A percentile compares a stretch with the other conserved stretches of the same genome.
Conservation (phyloP, 2,797 vertebrate species). For the Cephalopachus bancanus region DNA sequence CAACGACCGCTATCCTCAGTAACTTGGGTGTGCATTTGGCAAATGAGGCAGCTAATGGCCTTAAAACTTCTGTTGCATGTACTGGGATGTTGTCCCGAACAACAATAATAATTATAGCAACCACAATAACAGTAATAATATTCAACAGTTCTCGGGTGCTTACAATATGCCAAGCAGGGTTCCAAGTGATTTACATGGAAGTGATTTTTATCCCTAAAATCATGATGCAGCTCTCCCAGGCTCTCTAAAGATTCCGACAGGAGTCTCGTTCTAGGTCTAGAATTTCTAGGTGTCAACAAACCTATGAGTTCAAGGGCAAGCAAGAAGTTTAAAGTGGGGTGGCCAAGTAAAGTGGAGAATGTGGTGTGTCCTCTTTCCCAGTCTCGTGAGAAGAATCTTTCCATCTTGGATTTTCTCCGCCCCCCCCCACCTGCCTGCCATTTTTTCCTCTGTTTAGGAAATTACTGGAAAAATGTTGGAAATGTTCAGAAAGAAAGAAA, state of each 20-base stretch:
- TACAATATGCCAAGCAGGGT: not conserved
- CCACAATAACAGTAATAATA: not conserved
- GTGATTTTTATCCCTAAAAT: not conserved
- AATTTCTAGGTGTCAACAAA: slow-evolving; percentile 30
- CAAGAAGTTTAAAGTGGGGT: not conserved
- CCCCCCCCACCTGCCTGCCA: not conserved
- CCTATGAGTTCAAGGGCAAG: not conserved
- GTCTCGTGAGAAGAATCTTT: not conserved
- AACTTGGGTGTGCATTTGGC: slow-evolving; percentile 61
- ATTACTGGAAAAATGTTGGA: slow-evolving; percentile 23
- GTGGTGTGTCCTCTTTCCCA: not conserved
- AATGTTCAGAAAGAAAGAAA: not conserved
- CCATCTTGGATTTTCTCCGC: not conserved
- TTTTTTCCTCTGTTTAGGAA: not conserved
- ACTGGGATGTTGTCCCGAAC: not conserved
- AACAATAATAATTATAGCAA: not conserved
- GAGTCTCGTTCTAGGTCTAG: not conserved
- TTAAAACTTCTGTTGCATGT: not conserved
- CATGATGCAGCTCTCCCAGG: not conserved
- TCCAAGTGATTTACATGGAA: not conserved
- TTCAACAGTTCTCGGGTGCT: not conserved
- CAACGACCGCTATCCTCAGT: slow-evolving; percentile 23
- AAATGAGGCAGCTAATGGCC: slow-evolving; percentile 24
- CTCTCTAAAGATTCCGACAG: not conserved
- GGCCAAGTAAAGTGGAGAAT: not conserved